phyloP scores from a whole-genome alignment of 2,888 invertebrate species.

The Cataglyphis livida region DNA sequence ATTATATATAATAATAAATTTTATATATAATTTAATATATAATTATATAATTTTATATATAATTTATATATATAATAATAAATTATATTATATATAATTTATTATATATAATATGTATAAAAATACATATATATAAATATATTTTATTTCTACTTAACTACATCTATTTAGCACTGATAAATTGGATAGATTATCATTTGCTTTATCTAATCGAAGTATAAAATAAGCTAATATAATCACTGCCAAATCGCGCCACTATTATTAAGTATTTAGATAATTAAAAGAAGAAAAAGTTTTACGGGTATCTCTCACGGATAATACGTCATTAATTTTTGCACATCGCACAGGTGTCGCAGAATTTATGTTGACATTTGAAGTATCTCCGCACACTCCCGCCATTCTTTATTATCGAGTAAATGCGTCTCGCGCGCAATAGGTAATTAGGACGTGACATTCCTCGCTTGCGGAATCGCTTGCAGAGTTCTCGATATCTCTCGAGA shows the following conservation, averaged over 20 bases:
- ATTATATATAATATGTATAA: not conserved
- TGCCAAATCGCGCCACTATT: not conserved
- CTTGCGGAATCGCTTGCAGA: not conserved
- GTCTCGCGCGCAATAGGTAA: constrained; percentile 36
- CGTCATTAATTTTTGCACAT: constrained; percentile 7
- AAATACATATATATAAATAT: not conserved
- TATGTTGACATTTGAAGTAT: constrained; percentile 21
- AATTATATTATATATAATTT: too few species aligned
- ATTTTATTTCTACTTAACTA: not conserved
- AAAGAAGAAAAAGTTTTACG: not conserved
- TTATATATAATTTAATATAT: too few species aligned
- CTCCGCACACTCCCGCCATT: constrained; percentile 3
- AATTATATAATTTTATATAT: too few species aligned
- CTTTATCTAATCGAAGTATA: not conserved
- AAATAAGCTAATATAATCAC: not conserved
- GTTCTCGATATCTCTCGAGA: not conserved
- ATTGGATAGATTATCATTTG: not conserved
- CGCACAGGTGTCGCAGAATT: constrained; percentile 6
- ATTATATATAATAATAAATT: too few species aligned
- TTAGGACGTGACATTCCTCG: constrained; percentile 36
- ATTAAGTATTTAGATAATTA: not conserved
- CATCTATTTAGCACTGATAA: not conserved
- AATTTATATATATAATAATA: too few species aligned
- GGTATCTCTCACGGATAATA: not conserved
- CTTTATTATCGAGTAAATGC: constrained; percentile 15